phyloP scores from a whole-genome alignment of 2,113 vertebrate species.

The Catharus minimus region DNA sequence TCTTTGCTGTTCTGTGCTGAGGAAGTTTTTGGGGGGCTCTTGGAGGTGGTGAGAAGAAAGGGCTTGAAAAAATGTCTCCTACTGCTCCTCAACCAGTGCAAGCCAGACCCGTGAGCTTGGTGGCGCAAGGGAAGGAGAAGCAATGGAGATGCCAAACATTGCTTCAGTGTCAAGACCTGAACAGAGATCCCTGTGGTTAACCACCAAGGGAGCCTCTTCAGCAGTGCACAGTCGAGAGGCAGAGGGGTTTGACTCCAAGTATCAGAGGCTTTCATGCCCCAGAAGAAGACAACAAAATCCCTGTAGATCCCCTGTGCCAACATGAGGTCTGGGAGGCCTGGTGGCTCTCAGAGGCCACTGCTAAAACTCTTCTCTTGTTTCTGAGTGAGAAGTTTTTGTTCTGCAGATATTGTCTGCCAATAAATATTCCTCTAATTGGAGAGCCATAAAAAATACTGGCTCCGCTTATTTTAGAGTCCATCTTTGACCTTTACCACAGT shows the following conservation, averaged over 20 bases:
- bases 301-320: not conserved
- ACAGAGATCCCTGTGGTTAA: not conserved
- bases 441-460: conserved; percentile 30
- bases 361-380: not conserved
- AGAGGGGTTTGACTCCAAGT: not conserved
- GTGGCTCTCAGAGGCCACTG: not conserved
- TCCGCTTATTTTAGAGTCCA: conserved; percentile 42
- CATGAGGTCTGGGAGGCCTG: not conserved
- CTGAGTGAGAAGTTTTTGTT: not conserved
- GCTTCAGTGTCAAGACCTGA: not conserved
- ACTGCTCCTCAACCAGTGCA: not conserved
- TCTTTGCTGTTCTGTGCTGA: not conserved
- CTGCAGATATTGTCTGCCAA: not conserved
- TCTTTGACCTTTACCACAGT: conserved; percentile 35
- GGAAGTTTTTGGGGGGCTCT: not conserved
- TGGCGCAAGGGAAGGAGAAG: not conserved
- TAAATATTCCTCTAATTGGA: conserved; percentile 37
- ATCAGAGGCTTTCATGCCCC: not conserved
- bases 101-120: not conserved
- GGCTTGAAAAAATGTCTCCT: not conserved
- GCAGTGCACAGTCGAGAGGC: not conserved
- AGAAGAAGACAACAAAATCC: not conserved
- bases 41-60: not conserved
- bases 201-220: not conserved
- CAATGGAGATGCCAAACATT: not conserved